Conservation (phyloP, 2,113 vertebrate species). For the Coregonus clupeaformis region DNA sequence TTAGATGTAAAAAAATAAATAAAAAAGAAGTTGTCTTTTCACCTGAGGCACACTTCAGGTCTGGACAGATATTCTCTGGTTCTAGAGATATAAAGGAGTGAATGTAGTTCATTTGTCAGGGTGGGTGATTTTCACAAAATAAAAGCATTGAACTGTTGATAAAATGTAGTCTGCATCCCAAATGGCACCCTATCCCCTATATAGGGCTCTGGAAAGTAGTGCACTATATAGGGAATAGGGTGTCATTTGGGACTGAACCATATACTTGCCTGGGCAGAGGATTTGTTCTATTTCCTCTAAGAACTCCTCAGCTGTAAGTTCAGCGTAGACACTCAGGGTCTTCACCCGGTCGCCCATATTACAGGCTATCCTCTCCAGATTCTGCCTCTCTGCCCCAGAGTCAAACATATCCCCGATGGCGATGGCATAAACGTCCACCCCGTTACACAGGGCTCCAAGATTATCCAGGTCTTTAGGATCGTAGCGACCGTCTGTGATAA, state of each 20-base stretch:
- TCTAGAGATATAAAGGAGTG: constrained; percentile 21
- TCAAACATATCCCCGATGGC: constrained; percentile 45
- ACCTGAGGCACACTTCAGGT: constrained; percentile 37
- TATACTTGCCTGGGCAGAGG: constrained; percentile 41
- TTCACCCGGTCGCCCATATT: constrained; percentile 28
- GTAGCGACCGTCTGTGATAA: constrained; percentile 51
- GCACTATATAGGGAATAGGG: too few relatives aligned
- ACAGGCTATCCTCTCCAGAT: constrained; percentile 41
- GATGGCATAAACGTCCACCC: constrained; percentile 42
- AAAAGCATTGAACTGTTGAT: not conserved
- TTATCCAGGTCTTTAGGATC: constrained; percentile 45
- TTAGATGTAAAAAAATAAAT: not conserved
- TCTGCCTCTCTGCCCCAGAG: constrained; percentile 26
- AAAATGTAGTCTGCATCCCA: not conserved
- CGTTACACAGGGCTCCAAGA: constrained; percentile 31
- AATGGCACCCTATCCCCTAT: too few relatives aligned
- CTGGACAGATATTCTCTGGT: constrained; percentile 37
- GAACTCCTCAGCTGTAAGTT: constrained; percentile 45
- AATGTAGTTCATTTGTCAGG: not conserved
- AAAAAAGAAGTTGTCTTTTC: not conserved
- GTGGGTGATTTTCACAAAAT: not conserved
- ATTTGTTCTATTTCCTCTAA: constrained; percentile 29
- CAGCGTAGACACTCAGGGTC: constrained; percentile 41
- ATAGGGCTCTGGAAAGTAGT: too few relatives aligned
- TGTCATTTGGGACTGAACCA: too few relatives aligned